Conservation (phyloP, 2,797 vertebrate genomes). For the Anguilla megastoma region DNA sequence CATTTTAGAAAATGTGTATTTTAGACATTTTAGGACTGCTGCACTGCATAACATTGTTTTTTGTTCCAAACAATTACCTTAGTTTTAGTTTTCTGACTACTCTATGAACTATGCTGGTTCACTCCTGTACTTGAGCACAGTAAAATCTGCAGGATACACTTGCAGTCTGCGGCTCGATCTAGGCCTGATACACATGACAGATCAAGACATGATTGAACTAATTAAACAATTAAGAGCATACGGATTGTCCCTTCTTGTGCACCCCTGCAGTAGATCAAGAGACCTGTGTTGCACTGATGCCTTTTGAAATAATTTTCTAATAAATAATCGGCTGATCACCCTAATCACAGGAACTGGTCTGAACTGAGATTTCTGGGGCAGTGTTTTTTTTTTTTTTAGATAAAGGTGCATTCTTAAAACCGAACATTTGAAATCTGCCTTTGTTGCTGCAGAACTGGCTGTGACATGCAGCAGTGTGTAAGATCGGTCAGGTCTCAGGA, state of each 20-base stretch:
- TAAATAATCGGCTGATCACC: background rate
- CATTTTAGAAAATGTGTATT: background rate
- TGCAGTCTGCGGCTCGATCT: background rate
- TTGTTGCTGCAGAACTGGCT: background rate
- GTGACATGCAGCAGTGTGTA: conserved; percentile 23
- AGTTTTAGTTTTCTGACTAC: background rate
- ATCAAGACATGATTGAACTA: too few relatives aligned
- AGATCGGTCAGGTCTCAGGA: conserved; percentile 56
- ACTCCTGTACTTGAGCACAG: too few relatives aligned
- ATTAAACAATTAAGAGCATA: too few relatives aligned
- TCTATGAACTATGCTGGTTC: too few relatives aligned
- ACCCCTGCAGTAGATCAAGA: background rate
- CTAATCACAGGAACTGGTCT: background rate
- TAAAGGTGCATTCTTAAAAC: background rate
- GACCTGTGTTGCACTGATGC: background rate
- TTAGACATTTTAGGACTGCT: background rate
- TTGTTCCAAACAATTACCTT: background rate
- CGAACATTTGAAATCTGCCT: background rate
- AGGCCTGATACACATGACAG: too few relatives aligned
- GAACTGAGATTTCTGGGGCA: background rate
- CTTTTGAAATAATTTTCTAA: background rate
- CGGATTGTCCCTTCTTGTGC: background rate
- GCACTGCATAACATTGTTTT: background rate
- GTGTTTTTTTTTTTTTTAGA: background rate
- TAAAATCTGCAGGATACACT: too few relatives aligned